A percentile compares a stretch with the other conserved stretches of the same genome.
Evolutionary conservation across 1,140 invertebrate genomes (phyloP).

Genomic region (Caligus rogercresseyi): DNA sequence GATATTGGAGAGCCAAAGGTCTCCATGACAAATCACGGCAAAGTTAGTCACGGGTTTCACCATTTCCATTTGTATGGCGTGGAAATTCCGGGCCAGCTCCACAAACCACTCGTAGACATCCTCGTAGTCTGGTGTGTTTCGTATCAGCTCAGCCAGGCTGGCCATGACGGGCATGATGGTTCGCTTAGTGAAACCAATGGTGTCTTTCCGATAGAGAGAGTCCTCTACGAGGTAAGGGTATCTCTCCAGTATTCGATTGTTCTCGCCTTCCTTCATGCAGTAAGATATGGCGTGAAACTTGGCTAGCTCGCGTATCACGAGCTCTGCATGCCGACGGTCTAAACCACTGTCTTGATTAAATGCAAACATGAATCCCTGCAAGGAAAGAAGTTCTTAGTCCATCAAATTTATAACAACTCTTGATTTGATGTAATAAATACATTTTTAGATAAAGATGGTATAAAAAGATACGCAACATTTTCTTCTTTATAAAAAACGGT

Average conservation of each 20-base stretch:
- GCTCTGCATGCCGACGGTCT: conserved; percentile 15
- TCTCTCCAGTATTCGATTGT: neutral
- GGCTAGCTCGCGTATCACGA: conserved; percentile 15
- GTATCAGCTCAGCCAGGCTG: conserved; percentile 14
- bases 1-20: conserved; percentile 19
- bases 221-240: conserved; percentile 12
- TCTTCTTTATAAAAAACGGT: too few species aligned
- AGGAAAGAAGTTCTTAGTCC: too few species aligned
- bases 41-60: conserved; percentile 8
- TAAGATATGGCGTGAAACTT: conserved; percentile 19
- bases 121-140: conserved; percentile 8
- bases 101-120: conserved; percentile 17
- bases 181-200: conserved; percentile 17
- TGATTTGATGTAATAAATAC: too few species aligned
- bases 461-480: neutral
- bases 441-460: neutral
- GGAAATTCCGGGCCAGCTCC: conserved; percentile 15
- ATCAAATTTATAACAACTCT: too few species aligned
- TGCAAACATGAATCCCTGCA: conserved; percentile 9
- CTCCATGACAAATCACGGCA: conserved; percentile 19
- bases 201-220: conserved; percentile 14
- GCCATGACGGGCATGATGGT: conserved; percentile 19
- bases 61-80: conserved; percentile 19
- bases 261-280: conserved; percentile 14
- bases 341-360: conserved; percentile 9